These are phyloP conservation scores for Orthosia cruda DNA, from an alignment of 2,888 invertebrate genomes.

Conservation along the genomic window DNA sequence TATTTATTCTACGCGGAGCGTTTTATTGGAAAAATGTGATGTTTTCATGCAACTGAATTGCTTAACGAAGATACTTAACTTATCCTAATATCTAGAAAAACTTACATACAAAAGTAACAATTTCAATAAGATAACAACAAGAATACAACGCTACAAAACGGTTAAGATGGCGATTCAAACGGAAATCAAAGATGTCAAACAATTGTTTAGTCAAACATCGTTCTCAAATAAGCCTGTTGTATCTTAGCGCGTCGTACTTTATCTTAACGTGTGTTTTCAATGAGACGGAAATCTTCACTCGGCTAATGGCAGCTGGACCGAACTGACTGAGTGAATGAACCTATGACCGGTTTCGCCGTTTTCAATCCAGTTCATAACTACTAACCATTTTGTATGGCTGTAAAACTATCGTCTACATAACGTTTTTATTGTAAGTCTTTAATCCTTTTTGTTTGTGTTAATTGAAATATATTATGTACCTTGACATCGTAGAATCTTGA, in stretches of 20 bases:
- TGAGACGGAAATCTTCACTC: constrained; percentile 66
- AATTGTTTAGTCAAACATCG: constrained; percentile 52
- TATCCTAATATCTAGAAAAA: background rate
- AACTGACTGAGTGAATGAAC: constrained; percentile 75
- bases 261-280: constrained; percentile 46
- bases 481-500: constrained; percentile 24
- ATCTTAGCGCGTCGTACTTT: constrained; percentile 54
- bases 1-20: no score
- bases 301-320: constrained; percentile 71
- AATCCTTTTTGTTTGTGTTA: constrained; percentile 40
- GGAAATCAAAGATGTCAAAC: constrained; percentile 59
- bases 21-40: background rate
- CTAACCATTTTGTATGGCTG: constrained; percentile 66
- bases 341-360: constrained; percentile 74
- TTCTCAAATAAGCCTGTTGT: constrained; percentile 59
- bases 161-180: constrained; percentile 39
- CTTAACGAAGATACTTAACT: background rate
- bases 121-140: constrained; percentile 19
- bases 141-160: constrained; percentile 39
- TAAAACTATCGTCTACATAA: constrained; percentile 55
- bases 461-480: constrained; percentile 53
- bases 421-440: constrained; percentile 52
- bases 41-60: background rate
- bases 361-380: constrained; percentile 71
- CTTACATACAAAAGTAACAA: background rate